These are phyloP conservation scores for Orthonyx spaldingii DNA, from an alignment of 2,113 vertebrate genomes.

Conservation along the genomic window DNA sequence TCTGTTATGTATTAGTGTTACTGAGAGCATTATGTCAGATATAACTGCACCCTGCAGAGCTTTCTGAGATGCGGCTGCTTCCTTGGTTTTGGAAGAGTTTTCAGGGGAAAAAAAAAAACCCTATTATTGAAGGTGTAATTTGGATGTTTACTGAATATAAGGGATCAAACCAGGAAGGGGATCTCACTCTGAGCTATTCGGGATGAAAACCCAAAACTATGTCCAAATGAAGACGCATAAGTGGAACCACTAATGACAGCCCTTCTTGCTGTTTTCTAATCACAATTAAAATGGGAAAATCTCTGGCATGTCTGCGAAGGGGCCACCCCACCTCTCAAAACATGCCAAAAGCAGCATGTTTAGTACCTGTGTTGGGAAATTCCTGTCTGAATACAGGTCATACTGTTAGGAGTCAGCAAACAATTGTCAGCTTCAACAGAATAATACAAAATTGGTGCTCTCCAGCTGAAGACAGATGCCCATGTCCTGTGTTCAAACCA, in stretches of 20 bases:
- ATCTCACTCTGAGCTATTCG: background rate
- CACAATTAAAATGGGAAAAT: background rate
- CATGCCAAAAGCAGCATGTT: background rate
- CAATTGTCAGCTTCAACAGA: background rate
- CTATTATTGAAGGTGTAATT: fast-evolving
- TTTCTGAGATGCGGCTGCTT: background rate
- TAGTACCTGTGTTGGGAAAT: background rate
- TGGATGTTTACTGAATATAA: background rate
- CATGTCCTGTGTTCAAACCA: background rate
- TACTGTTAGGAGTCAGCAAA: background rate
- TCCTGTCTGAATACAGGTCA: background rate
- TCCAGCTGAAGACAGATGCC: background rate
- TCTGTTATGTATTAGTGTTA: background rate
- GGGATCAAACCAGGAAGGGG: background rate
- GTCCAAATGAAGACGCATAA: background rate
- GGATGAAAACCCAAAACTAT: background rate
- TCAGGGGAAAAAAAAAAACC: background rate
- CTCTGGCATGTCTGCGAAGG: background rate
- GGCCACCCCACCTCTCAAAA: background rate
- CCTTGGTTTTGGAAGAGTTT: background rate
- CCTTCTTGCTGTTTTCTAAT: background rate
- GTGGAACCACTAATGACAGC: background rate
- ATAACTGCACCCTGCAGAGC: background rate
- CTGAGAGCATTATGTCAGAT: background rate
- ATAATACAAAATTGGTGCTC: background rate